A percentile compares a stretch with the other conserved stretches of the same genome.
phyloP scores from a whole-genome alignment of 2,797 vertebrate genomes.

The Cetoscarus ocellatus region DNA sequence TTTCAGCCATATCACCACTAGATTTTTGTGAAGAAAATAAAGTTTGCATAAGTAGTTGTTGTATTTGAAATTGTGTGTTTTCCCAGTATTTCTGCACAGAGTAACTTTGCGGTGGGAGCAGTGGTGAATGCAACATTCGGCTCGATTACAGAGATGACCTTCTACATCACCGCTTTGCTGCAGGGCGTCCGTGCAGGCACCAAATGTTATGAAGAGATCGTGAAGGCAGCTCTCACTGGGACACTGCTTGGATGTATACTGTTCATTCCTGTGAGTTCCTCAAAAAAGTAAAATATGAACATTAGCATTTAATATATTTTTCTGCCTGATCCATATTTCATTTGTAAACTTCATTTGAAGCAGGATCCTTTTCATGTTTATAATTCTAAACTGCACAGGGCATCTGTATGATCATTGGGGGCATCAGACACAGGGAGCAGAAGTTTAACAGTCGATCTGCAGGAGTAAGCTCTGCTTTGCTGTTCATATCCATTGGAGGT shows the following conservation, averaged over 20 bases:
- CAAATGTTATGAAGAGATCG: conserved; percentile 90
- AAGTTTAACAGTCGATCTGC: conserved; percentile 92
- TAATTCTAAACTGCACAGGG: conserved; percentile 77
- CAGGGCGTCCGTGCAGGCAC: conserved; percentile 83
- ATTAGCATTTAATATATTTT: background rate
- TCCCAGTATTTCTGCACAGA: conserved; percentile 91
- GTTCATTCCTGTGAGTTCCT: conserved; percentile 89
- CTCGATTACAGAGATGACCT: conserved; percentile 92
- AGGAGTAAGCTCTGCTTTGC: conserved; percentile 90
- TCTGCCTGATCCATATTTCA: background rate
- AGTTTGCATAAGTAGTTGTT: background rate
- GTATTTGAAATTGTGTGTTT: background rate
- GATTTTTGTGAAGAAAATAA: background rate
- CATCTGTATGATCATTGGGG: conserved; percentile 93
- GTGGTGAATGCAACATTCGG: conserved; percentile 93
- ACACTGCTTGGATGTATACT: conserved; percentile 91
- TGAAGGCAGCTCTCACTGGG: conserved; percentile 90
- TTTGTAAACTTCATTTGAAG: background rate
- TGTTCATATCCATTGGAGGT: conserved; percentile 94
- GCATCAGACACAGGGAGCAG: conserved; percentile 91
- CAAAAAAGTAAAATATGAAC: too few species aligned
- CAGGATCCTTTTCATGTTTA: background rate
- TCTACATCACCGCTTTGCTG: conserved; percentile 92
- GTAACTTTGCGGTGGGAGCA: conserved; percentile 91
- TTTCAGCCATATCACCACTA: background rate